Conservation (phyloP, 2,888 invertebrate species). For the Orthosia gothica region DNA sequence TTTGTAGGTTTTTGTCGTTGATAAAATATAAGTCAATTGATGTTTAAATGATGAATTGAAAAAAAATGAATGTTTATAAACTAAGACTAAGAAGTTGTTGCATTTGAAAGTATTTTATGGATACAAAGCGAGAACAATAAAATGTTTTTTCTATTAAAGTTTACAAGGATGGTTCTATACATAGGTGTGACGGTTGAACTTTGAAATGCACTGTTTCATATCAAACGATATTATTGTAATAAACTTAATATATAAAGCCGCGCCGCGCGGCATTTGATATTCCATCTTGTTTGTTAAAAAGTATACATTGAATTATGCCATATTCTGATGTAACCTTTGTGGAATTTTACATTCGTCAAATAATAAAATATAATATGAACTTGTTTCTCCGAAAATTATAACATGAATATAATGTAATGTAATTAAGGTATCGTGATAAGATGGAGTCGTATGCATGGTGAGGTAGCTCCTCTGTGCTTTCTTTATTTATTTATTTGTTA, state of each 20-base stretch:
- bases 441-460: conserved; percentile 79
- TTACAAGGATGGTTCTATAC: conserved; percentile 87
- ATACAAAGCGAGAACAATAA: conserved; percentile 91
- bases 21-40: conserved; percentile 90
- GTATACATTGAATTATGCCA: conserved; percentile 83
- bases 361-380: conserved; percentile 55
- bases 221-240: conserved; percentile 86
- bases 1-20: conserved; percentile 91
- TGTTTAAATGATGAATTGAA: conserved; percentile 88
- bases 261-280: conserved; percentile 84
- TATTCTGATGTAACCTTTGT: conserved; percentile 77
- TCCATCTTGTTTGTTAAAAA: conserved; percentile 88
- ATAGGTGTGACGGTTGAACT: conserved; percentile 83
- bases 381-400: conserved; percentile 78
- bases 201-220: conserved; percentile 88
- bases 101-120: conserved; percentile 91
- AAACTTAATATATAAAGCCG: conserved; percentile 80
- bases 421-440: conserved; percentile 81
- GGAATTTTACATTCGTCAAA: conserved; percentile 66
- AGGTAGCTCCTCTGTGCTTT: conserved; percentile 60
- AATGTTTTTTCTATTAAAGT: conserved; percentile 90
- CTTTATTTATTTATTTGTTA: conserved; percentile 75
- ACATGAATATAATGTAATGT: conserved; percentile 81
- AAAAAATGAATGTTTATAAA: conserved; percentile 89
- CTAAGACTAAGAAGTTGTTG: conserved; percentile 91